Evolutionary conservation across 2,888 invertebrate species (phyloP).

Genomic region (Rhabditoides inermis): DNA sequence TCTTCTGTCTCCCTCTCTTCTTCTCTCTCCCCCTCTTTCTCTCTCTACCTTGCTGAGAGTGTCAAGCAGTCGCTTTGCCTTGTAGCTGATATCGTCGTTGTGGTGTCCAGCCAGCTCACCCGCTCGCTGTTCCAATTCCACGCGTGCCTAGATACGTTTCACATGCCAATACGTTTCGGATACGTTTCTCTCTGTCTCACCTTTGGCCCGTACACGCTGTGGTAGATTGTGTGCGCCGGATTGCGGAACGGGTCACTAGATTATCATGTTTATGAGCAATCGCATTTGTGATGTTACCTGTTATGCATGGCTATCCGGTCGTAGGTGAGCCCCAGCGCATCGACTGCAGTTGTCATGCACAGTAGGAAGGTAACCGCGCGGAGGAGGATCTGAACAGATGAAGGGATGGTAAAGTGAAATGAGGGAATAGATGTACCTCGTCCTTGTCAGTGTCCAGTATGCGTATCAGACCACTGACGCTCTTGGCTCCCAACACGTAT

Average conservation of each 20-base stretch:
- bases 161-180: too few relatives aligned
- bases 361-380: slow-evolving; percentile 44
- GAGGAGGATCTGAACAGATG: slow-evolving; percentile 13
- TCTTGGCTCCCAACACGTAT: slow-evolving; percentile 61
- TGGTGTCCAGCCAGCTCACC: slow-evolving; percentile 17
- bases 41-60: slow-evolving; percentile 23
- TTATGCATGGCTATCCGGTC: slow-evolving; percentile 34
- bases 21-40: neutral
- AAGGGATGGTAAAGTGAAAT: neutral
- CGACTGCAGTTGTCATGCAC: slow-evolving; percentile 43
- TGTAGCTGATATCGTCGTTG: slow-evolving; percentile 34
- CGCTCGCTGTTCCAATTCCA: slow-evolving; percentile 21
- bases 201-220: slow-evolving; percentile 35
- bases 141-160: slow-evolving; percentile 15
- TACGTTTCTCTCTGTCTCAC: neutral
- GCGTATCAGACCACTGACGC: slow-evolving; percentile 47
- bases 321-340: slow-evolving; percentile 38
- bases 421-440: slow-evolving; percentile 22
- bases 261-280: slow-evolving; percentile 9
- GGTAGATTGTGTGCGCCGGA: slow-evolving; percentile 39
- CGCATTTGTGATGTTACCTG: too few relatives aligned
- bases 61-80: slow-evolving; percentile 28
- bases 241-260: slow-evolving; percentile 35
- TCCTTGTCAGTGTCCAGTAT: slow-evolving; percentile 42
- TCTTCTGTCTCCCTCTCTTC: neutral